Base-by-base conservation (phyloP, 1,140 invertebrate genomes). In the Ylistrum balloti region DNA sequence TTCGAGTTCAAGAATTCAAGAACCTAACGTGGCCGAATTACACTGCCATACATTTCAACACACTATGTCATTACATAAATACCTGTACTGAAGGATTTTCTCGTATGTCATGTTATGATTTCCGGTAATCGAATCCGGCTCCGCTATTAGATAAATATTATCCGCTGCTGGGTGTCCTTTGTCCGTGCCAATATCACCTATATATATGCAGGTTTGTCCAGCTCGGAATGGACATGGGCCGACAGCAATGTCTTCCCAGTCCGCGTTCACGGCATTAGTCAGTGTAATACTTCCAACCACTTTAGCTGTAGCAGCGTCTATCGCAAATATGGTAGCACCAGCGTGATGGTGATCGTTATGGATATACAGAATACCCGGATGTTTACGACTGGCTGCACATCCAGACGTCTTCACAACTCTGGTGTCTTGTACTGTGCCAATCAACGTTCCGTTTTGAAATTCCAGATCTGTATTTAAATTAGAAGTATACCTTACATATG, bases 161-260 rank as follows among this genome's bases (percentile, higher is more conserved):
- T 87, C 35, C 10, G 86, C 86, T 34, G 86, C 33, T n/a, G 86
- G 33, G 20, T 87, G 86, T 35, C 86, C 86, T 38, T 87, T 87
- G 35, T 87, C 86, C 15, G 86, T 35, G 0, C 86, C 86, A 22
- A 87, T 87, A 28, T 87, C 86, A 87, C 86, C 86, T 13, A 87
- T 38, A 22, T n/a, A 87, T 28, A 87, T 35, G 33, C 86, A 87
- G 33, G 10, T 87, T 5, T 2, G 0, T 87, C 86, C 86, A 7
- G n/a, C 33, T 20, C 22, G 35, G 86, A n/a, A 22, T n/a, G 86
- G 86, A 87, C 86, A 87, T 17, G 86, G 86, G n/a, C 86, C 86
- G 33, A 87, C 86, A 34, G 86, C 86, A 3, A 87, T 87, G 86
- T 87, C 86, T 34, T 34, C 33, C 86, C 86, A 87, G n/a, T 87